phyloP scores from a whole-genome alignment of 1,140 invertebrate species.

The Trachymyrmex septentrionalis region DNA sequence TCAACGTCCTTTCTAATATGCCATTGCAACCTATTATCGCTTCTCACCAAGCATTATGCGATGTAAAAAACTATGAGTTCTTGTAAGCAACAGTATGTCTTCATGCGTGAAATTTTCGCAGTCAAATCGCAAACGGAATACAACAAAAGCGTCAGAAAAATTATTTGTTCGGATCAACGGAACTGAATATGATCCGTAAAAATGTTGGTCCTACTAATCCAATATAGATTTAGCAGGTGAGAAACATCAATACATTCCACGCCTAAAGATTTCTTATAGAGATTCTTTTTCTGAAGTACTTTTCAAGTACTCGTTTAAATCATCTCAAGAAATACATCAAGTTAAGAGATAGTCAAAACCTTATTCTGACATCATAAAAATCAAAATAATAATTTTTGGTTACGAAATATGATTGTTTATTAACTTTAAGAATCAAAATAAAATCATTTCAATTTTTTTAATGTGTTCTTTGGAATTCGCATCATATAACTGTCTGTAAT shows the following conservation, averaged over 20 bases:
- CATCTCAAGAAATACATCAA: no score
- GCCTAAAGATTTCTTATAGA: not conserved
- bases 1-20: conserved; percentile 19
- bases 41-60: not conserved
- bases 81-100: not conserved
- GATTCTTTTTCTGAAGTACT: not conserved
- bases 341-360: no score
- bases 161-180: not conserved
- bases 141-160: conserved; percentile 10
- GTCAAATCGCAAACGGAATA: conserved; percentile 35
- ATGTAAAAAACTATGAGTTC: not conserved
- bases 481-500: not conserved
- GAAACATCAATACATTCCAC: conserved; percentile 10
- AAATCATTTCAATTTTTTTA: no score
- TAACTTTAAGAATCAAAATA: no score
- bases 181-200: not conserved
- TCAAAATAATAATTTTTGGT: no score
- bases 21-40: conserved; percentile 7
- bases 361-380: no score
- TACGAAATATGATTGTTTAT: no score
- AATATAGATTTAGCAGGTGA: conserved; percentile 1
- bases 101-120: conserved; percentile 12
- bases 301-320: not conserved
- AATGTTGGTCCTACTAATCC: conserved; percentile 22
- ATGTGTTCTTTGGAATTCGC: not conserved